phyloP scores from a whole-genome alignment of 2,888 invertebrate species.

The Cheilosia vernalis region DNA sequence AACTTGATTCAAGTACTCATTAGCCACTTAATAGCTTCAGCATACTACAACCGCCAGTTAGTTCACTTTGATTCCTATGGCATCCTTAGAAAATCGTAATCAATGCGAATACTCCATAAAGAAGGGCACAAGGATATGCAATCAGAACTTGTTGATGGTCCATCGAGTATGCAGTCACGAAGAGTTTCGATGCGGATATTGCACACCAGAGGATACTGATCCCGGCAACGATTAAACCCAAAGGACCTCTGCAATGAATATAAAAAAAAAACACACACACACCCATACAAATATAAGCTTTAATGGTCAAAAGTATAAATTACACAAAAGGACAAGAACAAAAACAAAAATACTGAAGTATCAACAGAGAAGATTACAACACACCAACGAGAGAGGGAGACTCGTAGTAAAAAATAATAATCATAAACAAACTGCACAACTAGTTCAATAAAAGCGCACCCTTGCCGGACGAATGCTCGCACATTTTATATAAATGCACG shows the following conservation, averaged over 20 bases:
- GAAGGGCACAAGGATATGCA: conserved; percentile 90
- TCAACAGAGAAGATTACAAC: conserved; percentile 24
- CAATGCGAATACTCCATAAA: conserved; percentile 91
- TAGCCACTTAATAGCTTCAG: conserved; percentile 52
- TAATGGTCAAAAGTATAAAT: conserved; percentile 50
- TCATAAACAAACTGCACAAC: conserved; percentile 28
- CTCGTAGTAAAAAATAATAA: neutral
- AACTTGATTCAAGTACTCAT: conserved; percentile 49
- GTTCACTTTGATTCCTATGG: conserved; percentile 24
- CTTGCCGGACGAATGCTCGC: conserved; percentile 45
- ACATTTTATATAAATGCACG: conserved; percentile 24
- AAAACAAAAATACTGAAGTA: conserved; percentile 1
- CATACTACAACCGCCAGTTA: neutral
- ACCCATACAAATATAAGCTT: conserved; percentile 63
- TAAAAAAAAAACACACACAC: conserved; percentile 38
- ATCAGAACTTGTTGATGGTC: conserved; percentile 89
- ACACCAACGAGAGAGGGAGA: neutral
- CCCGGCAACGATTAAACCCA: conserved; percentile 85
- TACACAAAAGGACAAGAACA: conserved; percentile 42
- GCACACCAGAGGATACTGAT: conserved; percentile 89
- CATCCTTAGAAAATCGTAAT: conserved; percentile 88
- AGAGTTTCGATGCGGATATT: conserved; percentile 90
- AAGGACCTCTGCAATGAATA: conserved; percentile 84
- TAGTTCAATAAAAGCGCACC: conserved; percentile 42
- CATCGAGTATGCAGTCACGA: conserved; percentile 90